Conservation (phyloP, 2,888 invertebrate genomes). For the Drosophila helvetica region DNA sequence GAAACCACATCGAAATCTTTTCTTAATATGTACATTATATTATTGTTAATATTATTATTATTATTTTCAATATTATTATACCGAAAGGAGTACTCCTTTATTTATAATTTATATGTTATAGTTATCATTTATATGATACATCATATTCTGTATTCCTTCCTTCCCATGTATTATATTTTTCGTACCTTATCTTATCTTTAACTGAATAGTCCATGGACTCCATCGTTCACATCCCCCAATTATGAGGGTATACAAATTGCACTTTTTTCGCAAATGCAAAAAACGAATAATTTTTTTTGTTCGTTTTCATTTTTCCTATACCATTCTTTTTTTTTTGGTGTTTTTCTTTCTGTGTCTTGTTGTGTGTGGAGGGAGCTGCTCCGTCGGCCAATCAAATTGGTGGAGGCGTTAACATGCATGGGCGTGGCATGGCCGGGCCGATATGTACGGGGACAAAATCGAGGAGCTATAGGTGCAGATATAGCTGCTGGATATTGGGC, state of each 20-base stretch:
- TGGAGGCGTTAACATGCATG: constrained; percentile 50
- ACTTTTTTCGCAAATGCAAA: constrained; percentile 54
- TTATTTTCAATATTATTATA: too few relatives aligned
- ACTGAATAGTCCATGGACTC: too few relatives aligned
- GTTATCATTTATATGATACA: too few relatives aligned
- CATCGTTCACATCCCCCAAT: too few relatives aligned
- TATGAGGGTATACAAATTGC: constrained; percentile 48
- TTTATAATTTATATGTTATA: too few relatives aligned
- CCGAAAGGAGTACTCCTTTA: too few relatives aligned
- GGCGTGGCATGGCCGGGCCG: constrained; percentile 63
- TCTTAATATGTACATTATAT: too few relatives aligned
- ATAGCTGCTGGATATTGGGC: constrained; percentile 10
- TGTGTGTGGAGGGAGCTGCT: constrained; percentile 3
- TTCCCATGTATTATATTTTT: too few relatives aligned
- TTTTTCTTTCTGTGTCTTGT: constrained; percentile 9
- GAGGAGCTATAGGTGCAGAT: constrained; percentile 27
- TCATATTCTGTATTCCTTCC: too few relatives aligned
- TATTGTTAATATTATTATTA: too few relatives aligned
- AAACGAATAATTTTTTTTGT: constrained; percentile 19
- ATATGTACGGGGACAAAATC: constrained; percentile 16
- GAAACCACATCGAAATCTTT: too few relatives aligned
- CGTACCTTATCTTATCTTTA: too few relatives aligned
- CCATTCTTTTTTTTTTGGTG: constrained; percentile 5
- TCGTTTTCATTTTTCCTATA: constrained; percentile 7
- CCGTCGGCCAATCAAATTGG: constrained; percentile 65